Base-by-base conservation (phyloP, 2,797 vertebrate species). In the Parotocinclus haroldoi region DNA sequence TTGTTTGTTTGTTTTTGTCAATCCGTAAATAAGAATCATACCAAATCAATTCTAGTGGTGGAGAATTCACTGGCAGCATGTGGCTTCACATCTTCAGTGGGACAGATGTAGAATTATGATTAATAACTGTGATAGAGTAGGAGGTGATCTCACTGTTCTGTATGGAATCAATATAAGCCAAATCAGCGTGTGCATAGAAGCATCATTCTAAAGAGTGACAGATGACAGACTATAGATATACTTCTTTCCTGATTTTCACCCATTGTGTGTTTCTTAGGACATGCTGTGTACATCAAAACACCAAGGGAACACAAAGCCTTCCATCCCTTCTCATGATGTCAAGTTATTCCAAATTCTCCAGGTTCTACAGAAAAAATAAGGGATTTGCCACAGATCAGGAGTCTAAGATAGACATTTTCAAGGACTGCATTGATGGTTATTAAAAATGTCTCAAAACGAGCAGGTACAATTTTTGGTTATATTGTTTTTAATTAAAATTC, bases 401-500 rank as follows among this genome's bases (percentile, higher is more conserved):
- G 17, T 10, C 69, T 49, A 18, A 69, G 72, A 74, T 14, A 58
- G 49, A 49, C 36, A 27, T 46, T 70, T 44, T 72, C 53, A 18
- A 55, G 13, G 27, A 2, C 27, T 27, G 27, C 2, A 5, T 27
- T 27, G 2, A 27, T 27, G 5, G 2, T 27, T 27, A 27, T 27
- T 27, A 27, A 5, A 5, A 27, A 27, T 27, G 27, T 71, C n/a
- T 54, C 27, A 37, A 63, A 40, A 3, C 19, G 45, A 61, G 54
- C 55, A 16, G 11, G 18, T 61, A 38, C 17, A 46, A 70, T 39
- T 46, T 36, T 51, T 51, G 45, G 50, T 74, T 72, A 58, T 50
- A 78, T 72, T 74, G 78, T 68, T 67, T 78, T 81, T 84, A 78
- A 83, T 88, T 89, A 71, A 84, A 90, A 88, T 64, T 75, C 72